phyloP scores from a whole-genome alignment of 1,140 invertebrate species.

The Venturia canescens region DNA sequence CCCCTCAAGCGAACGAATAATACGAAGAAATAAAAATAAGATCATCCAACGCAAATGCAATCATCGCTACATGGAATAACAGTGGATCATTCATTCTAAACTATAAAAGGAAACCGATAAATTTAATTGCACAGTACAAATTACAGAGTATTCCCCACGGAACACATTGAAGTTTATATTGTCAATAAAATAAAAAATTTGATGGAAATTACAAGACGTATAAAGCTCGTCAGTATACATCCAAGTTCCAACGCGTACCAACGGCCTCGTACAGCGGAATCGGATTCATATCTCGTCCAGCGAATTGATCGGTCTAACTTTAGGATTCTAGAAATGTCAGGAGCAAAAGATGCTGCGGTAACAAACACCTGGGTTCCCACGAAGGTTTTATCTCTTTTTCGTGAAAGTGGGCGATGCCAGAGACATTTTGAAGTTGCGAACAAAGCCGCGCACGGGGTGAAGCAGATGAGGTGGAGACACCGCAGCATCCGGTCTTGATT shows the following conservation, averaged over 20 bases:
- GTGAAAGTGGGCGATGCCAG: not conserved
- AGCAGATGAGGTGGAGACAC: not conserved
- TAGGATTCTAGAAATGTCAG: not conserved
- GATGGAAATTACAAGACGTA: no score
- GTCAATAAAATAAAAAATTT: no score
- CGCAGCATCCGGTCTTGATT: conserved; percentile 10
- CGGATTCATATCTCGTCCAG: not conserved
- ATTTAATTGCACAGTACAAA: no score
- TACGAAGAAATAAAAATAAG: no score
- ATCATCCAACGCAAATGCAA: no score
- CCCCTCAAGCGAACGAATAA: no score
- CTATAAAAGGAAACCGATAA: no score
- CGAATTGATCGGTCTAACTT: not conserved
- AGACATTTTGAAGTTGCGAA: not conserved
- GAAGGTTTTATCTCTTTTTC: not conserved
- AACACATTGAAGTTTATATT: no score
- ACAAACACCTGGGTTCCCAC: not conserved
- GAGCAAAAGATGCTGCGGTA: not conserved
- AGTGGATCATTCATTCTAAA: no score
- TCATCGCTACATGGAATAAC: no score
- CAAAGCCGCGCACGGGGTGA: not conserved
- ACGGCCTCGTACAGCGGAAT: not conserved
- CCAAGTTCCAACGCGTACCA: not conserved
- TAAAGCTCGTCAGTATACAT: no score
- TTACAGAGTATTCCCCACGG: no score